Evolutionary conservation across 2,797 vertebrate species (phyloP).

Genomic region (Parauchenoglanis ngamensis): DNA sequence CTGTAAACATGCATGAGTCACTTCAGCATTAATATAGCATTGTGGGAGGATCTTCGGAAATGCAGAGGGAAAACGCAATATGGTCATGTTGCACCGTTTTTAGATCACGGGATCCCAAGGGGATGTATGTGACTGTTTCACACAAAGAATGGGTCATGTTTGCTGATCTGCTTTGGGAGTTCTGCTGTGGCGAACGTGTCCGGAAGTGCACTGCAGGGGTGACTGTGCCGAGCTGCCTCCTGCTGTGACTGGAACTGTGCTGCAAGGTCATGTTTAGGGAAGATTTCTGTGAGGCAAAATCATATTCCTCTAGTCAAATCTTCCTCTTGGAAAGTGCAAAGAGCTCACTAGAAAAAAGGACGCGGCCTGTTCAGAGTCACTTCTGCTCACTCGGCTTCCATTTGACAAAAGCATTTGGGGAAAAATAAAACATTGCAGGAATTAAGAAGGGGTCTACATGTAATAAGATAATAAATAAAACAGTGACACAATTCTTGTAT

Average conservation of each 20-base stretch:
- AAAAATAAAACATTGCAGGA: background rate
- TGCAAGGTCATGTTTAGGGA: background rate
- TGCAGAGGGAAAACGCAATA: constrained; percentile 30
- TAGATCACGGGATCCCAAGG: constrained; percentile 22
- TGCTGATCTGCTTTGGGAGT: constrained; percentile 8
- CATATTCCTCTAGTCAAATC: background rate
- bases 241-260: constrained; percentile 4
- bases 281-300: background rate
- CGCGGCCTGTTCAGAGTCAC: background rate
- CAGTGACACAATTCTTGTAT: background rate
- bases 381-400: background rate
- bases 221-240: constrained; percentile 17
- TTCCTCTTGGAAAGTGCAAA: background rate
- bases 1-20: constrained; percentile 41
- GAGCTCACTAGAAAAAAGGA: background rate
- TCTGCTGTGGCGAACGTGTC: constrained; percentile 16
- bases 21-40: constrained; percentile 41
- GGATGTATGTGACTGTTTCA: constrained; percentile 31
- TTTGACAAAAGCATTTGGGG: background rate
- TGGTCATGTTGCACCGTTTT: constrained; percentile 27
- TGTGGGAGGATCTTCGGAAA: constrained; percentile 34
- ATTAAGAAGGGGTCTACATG: background rate
- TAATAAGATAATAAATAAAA: background rate
- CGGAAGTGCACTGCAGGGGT: constrained; percentile 18
- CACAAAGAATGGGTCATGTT: constrained; percentile 29